phyloP scores from a whole-genome alignment of 92 coral and sea anemone species.

The Phymanthus crucifer region DNA sequence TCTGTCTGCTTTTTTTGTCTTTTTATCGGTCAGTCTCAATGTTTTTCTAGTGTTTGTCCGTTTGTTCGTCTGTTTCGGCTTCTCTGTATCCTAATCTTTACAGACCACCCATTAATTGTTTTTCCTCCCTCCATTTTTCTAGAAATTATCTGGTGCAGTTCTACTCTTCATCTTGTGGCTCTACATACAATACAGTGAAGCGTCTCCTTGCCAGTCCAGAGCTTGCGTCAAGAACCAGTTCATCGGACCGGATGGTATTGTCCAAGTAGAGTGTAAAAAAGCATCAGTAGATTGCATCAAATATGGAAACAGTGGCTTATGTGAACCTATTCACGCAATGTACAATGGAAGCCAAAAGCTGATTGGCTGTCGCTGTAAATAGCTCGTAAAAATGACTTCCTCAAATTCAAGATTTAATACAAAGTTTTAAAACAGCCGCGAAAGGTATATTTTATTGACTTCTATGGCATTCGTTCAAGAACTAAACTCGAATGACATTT shows the following conservation, averaged over 20 bases:
- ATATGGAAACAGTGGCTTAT: neutral
- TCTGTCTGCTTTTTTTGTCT: no score
- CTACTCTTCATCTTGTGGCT: neutral
- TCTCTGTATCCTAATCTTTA: neutral
- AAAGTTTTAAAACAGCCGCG: neutral
- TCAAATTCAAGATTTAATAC: neutral
- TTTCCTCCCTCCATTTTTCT: neutral
- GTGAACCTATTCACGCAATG: neutral
- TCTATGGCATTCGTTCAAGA: neutral
- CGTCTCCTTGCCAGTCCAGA: neutral
- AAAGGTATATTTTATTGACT: neutral
- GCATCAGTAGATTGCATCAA: neutral
- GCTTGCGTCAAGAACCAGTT: constrained; percentile 3
- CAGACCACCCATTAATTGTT: neutral
- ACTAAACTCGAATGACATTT: neutral
- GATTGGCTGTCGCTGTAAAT: constrained; percentile 3
- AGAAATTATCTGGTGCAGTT: neutral
- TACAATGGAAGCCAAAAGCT: neutral
- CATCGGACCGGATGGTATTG: neutral
- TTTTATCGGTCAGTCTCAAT: no score
- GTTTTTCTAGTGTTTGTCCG: no score
- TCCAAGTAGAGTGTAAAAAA: neutral
- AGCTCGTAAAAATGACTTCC: neutral
- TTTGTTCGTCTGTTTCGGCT: no score
- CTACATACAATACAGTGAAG: neutral